A percentile compares a stretch with the other conserved stretches of the same genome.
These are phyloP conservation scores for Oxyura jamaicensis DNA, from an alignment of 2,113 vertebrate species.

Conservation along the genomic window DNA sequence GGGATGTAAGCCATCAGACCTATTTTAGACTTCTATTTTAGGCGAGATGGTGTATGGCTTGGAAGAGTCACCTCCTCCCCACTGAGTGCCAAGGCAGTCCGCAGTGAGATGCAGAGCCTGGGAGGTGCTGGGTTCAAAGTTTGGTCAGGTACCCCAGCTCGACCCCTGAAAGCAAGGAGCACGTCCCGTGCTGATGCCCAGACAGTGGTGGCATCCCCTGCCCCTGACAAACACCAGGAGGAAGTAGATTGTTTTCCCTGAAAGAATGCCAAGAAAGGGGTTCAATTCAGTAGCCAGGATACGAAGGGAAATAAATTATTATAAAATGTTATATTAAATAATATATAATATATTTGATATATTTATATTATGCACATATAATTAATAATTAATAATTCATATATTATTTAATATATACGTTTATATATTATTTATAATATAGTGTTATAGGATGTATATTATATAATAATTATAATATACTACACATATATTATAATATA, in stretches of 20 bases:
- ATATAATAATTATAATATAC: too few relatives aligned
- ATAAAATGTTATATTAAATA: too few relatives aligned
- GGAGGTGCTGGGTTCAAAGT: neutral
- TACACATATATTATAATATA: too few relatives aligned
- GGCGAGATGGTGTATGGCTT: neutral
- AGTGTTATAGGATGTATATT: too few relatives aligned
- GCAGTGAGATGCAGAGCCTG: rapidly evolving
- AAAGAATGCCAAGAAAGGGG: neutral
- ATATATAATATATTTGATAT: too few relatives aligned
- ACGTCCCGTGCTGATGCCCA: too few relatives aligned
- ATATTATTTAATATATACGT: too few relatives aligned
- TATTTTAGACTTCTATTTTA: neutral
- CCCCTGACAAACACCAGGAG: neutral
- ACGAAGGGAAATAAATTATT: neutral
- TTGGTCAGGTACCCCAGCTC: neutral
- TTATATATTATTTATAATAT: too few relatives aligned
- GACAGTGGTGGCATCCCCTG: neutral
- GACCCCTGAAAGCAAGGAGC: neutral
- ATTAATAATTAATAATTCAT: too few relatives aligned
- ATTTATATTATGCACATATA: too few relatives aligned
- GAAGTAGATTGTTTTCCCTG: neutral
- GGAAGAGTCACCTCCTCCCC: neutral
- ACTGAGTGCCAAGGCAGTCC: neutral
- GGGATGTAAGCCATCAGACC: neutral
- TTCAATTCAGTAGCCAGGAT: neutral